Conservation (phyloP, 2,888 invertebrate species). For the Melanophora roralis region DNA sequence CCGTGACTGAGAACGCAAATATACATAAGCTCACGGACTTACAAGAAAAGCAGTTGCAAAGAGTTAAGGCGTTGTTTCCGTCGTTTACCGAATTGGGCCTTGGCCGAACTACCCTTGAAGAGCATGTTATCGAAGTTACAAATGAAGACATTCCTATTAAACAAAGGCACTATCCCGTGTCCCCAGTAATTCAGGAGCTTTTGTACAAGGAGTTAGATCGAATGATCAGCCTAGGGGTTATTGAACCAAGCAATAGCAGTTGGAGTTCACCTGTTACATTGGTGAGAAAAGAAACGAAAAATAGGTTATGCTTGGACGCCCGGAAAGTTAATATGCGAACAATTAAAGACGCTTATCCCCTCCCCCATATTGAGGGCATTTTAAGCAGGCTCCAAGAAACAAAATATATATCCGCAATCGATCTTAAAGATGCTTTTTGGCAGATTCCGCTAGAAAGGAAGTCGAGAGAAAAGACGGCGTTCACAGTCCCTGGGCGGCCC, state of each 20-base stretch:
- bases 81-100: neutral
- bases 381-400: too few relatives aligned
- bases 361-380: slow-evolving; percentile 46
- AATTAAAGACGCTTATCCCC: slow-evolving; percentile 21
- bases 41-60: neutral
- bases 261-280: slow-evolving; percentile 46
- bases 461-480: too few relatives aligned
- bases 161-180: slow-evolving; percentile 51
- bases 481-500: too few relatives aligned
- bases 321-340: slow-evolving; percentile 33
- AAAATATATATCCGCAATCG: too few relatives aligned
- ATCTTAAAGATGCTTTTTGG: too few relatives aligned
- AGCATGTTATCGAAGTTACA: slow-evolving; percentile 6
- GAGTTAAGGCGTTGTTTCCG: neutral
- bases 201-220: slow-evolving; percentile 65
- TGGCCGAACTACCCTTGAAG: neutral
- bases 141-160: slow-evolving; percentile 39
- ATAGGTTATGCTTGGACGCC: slow-evolving; percentile 40
- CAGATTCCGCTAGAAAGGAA: too few relatives aligned
- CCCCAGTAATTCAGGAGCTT: slow-evolving; percentile 47
- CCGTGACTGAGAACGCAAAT: too few relatives aligned
- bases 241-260: slow-evolving; percentile 65
- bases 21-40: too few relatives aligned
- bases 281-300: slow-evolving; percentile 19
- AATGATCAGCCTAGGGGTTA: slow-evolving; percentile 67